phyloP scores from a whole-genome alignment of 2,888 invertebrate species.

The Cacoxenus indagator region DNA sequence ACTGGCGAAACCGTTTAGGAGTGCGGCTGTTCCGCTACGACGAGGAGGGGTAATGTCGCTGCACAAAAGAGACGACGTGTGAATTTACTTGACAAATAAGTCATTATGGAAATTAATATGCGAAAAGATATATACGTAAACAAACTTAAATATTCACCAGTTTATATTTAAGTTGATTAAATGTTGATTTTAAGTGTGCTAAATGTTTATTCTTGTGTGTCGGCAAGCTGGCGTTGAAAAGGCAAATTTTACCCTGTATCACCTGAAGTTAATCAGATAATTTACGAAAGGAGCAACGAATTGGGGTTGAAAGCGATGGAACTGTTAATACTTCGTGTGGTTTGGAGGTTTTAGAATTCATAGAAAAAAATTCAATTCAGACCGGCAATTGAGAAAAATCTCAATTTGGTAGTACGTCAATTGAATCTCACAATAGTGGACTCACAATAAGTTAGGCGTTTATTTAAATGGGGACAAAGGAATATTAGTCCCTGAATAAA shows the following conservation, averaged over 20 bases:
- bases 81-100: conserved; percentile 16
- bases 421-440: too few species aligned
- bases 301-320: neutral
- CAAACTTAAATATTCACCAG: neutral
- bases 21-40: neutral
- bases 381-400: too few species aligned
- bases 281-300: neutral
- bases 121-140: neutral
- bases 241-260: neutral
- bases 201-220: neutral
- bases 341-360: too few species aligned
- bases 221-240: neutral
- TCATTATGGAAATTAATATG: conserved; percentile 19
- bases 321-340: neutral
- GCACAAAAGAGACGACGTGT: conserved; percentile 12
- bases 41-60: too few species aligned
- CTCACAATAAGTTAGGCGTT: too few species aligned
- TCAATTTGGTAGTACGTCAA: too few species aligned
- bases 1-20: neutral
- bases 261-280: neutral
- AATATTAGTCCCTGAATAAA: too few species aligned
- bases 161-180: neutral
- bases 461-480: too few species aligned
- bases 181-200: neutral
- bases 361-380: too few species aligned